Conservation (phyloP, 1,140 invertebrate genomes). For the Adelges cooleyi region DNA sequence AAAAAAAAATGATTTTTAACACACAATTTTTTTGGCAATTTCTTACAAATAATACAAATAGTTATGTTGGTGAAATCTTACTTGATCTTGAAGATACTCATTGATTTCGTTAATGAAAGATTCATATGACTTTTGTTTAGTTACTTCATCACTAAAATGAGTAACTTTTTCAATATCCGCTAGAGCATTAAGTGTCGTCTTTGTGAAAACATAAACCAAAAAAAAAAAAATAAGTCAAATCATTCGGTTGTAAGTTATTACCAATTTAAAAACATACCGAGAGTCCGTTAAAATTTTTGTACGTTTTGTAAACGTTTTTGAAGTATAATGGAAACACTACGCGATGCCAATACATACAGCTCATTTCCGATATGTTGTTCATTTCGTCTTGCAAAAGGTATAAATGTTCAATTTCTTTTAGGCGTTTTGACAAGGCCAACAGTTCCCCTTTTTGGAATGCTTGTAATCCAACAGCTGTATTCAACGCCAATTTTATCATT, state of each 20-base stretch:
- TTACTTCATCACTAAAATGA: conserved; percentile 4
- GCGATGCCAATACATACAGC: conserved; percentile 67
- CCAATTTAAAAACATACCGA: conserved; percentile 40
- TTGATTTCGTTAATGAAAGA: conserved; percentile 1
- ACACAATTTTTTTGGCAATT: no score
- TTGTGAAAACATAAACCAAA: conserved; percentile 9
- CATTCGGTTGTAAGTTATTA: neutral
- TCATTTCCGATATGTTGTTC: conserved; percentile 53
- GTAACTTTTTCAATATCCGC: conserved; percentile 13
- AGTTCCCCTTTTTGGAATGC: conserved; percentile 44
- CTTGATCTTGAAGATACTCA: conserved; percentile 6
- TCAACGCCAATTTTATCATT: conserved; percentile 53
- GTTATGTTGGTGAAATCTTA: neutral
- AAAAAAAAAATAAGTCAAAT: neutral
- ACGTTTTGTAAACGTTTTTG: conserved; percentile 51
- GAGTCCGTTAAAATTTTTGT: conserved; percentile 48
- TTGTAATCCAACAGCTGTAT: conserved; percentile 47
- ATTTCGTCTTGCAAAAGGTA: conserved; percentile 49
- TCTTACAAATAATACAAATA: no score
- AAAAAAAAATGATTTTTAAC: no score
- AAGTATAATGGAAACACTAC: conserved; percentile 66
- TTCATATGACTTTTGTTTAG: conserved; percentile 4
- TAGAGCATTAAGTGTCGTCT: neutral
- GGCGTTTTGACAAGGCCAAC: conserved; percentile 42
- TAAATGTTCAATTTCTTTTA: conserved; percentile 52